These are phyloP conservation scores for Hypomecis atomaria DNA, from an alignment of 2,888 invertebrate genomes.

Conservation along the genomic window DNA sequence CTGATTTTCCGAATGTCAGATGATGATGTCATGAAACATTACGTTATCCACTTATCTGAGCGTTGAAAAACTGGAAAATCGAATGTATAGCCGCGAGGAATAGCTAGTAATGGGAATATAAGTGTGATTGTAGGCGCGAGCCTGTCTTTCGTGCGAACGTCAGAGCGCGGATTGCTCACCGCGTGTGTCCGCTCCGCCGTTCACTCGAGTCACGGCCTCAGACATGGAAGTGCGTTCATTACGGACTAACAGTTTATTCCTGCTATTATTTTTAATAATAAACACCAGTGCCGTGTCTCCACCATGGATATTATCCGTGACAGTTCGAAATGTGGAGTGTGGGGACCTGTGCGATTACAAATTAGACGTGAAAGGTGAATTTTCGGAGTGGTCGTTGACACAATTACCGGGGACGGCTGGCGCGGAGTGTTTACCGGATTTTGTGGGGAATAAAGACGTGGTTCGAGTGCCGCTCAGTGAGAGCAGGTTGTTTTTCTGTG, in stretches of 20 bases:
- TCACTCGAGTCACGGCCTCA: conserved; percentile 26
- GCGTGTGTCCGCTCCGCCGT: neutral
- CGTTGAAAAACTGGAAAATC: too few relatives aligned
- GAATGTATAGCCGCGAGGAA: neutral
- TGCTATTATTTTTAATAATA: conserved; percentile 75
- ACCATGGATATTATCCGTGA: conserved; percentile 77
- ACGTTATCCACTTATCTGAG: too few relatives aligned
- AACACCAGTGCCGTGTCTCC: conserved; percentile 64
- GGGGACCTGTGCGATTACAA: conserved; percentile 63
- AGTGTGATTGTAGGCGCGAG: neutral
- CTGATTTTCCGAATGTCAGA: too few relatives aligned
- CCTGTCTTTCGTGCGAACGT: conserved; percentile 11
- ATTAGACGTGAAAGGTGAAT: conserved; percentile 63
- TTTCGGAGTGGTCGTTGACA: conserved; percentile 72
- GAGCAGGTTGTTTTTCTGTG: conserved; percentile 70
- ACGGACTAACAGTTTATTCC: conserved; percentile 78
- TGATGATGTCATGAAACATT: too few relatives aligned
- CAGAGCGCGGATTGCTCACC: neutral
- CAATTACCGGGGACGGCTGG: conserved; percentile 54
- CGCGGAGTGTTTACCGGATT: conserved; percentile 51
- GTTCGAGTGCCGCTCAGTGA: conserved; percentile 56
- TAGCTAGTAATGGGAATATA: neutral
- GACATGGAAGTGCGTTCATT: conserved; percentile 66
- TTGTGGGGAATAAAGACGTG: conserved; percentile 52
- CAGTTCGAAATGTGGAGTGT: conserved; percentile 62